Percentiles rank a stretch among this genome's conserved stretches.
Conservation (phyloP, 2,888 invertebrate species). For the Tubulanus polymorphus region DNA sequence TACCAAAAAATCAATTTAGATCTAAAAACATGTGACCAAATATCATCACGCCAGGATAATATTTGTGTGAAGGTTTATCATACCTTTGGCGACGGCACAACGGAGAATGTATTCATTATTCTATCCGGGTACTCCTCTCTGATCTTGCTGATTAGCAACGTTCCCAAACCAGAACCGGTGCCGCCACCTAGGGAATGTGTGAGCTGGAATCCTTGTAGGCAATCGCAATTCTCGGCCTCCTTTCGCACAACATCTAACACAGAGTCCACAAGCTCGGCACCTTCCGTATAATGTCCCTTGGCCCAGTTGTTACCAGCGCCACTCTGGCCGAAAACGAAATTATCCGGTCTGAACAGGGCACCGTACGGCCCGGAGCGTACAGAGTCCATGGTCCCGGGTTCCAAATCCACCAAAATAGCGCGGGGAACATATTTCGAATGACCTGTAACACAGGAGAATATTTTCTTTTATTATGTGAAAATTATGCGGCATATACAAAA, state of each 20-base stretch:
- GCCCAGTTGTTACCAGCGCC: constrained; percentile 83
- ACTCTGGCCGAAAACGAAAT: constrained; percentile 73
- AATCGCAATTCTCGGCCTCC: constrained; percentile 80
- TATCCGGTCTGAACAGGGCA: constrained; percentile 91
- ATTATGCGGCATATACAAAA: too few relatives aligned
- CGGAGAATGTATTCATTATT: constrained; percentile 97
- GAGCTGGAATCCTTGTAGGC: constrained; percentile 66
- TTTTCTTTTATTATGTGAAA: too few relatives aligned
- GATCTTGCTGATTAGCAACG: constrained; percentile 89
- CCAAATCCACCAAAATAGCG: constrained; percentile 87
- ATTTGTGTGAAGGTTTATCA: too few relatives aligned
- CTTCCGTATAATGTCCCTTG: constrained; percentile 92
- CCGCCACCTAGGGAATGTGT: constrained; percentile 75
- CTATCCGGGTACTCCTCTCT: constrained; percentile 97
- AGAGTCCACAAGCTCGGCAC: constrained; percentile 62
- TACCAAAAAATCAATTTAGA: too few relatives aligned
- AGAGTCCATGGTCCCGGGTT: constrained; percentile 96
- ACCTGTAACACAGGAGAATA: too few relatives aligned
- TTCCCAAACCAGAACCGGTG: constrained; percentile 85
- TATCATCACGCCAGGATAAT: too few relatives aligned
- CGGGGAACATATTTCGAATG: constrained; percentile 95
- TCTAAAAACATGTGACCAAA: too few relatives aligned
- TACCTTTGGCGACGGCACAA: constrained; percentile 78
- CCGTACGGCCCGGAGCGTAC: constrained; percentile 90
- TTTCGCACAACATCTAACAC: constrained; percentile 65